These are phyloP conservation scores for Sebastes goodei DNA, from an alignment of 2,797 vertebrate species.

Conservation along the genomic window DNA sequence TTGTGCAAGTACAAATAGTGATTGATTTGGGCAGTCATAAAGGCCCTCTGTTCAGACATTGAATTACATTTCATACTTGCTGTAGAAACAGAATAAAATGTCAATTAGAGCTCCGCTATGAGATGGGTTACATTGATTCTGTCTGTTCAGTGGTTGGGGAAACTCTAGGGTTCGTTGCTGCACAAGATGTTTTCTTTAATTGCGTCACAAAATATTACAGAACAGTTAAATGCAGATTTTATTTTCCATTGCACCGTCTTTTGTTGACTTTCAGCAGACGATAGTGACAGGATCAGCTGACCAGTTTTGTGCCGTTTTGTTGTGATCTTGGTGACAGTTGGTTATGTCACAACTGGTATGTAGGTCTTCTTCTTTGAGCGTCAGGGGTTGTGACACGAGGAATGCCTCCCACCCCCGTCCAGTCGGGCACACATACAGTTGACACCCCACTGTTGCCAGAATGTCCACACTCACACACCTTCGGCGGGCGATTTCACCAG, in stretches of 20 bases:
- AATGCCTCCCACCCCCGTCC: constrained; percentile 18
- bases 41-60: background rate
- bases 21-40: background rate
- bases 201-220: background rate
- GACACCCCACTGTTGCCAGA: constrained; percentile 17
- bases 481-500: constrained; percentile 60
- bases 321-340: background rate
- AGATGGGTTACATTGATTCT: background rate
- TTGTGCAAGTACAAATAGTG: too few relatives aligned
- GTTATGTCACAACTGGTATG: constrained; percentile 44
- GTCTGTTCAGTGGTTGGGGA: background rate
- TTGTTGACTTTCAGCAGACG: background rate
- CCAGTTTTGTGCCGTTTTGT: background rate
- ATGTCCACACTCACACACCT: constrained; percentile 29
- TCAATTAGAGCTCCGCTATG: background rate
- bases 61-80: background rate
- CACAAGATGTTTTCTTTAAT: background rate
- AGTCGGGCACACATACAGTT: constrained; percentile 14
- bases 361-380: constrained; percentile 8
- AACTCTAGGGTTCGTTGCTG: background rate
- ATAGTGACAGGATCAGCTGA: background rate
- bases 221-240: background rate
- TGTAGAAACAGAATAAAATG: background rate
- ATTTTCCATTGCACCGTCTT: background rate
- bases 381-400: constrained; percentile 38